These are phyloP conservation scores for Hipposideros larvatus DNA, from an alignment of 2,797 vertebrate genomes.

Conservation along the genomic window DNA sequence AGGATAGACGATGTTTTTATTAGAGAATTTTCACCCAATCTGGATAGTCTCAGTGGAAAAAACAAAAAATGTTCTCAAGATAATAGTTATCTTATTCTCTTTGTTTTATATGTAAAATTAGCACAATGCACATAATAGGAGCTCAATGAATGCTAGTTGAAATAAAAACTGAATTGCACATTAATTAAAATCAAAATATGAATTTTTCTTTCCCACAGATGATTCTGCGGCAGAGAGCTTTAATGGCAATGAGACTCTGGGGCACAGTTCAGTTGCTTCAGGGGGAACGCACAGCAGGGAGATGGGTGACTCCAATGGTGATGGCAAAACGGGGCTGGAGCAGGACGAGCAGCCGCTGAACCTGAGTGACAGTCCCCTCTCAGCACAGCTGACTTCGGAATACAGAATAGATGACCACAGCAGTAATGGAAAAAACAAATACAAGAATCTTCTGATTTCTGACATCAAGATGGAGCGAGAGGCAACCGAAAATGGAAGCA, in stretches of 20 bases:
- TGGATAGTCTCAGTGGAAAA: not conserved
- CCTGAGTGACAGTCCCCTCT: constrained; percentile 91
- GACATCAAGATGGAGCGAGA: constrained; percentile 92
- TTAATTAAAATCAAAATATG: constrained; percentile 47
- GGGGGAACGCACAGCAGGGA: constrained; percentile 91
- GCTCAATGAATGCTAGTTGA: not conserved
- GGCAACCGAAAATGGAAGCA: constrained; percentile 92
- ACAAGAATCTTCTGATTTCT: constrained; percentile 91
- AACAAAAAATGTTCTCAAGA: constrained; percentile 13
- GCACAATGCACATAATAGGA: not conserved
- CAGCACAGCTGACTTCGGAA: constrained; percentile 90
- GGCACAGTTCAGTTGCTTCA: constrained; percentile 89
- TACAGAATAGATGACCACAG: constrained; percentile 91
- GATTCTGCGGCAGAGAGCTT: constrained; percentile 92
- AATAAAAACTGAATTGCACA: not conserved
- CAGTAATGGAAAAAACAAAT: constrained; percentile 91
- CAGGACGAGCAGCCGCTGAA: constrained; percentile 92
- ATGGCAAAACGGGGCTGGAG: constrained; percentile 90
- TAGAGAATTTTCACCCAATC: not conserved
- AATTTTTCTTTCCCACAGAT: constrained; percentile 87
- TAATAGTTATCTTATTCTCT: not conserved
- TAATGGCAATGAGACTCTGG: constrained; percentile 92
- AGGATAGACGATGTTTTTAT: not conserved
- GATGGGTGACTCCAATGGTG: constrained; percentile 89
- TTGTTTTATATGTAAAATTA: not conserved